A percentile compares a stretch with the other conserved stretches of the same genome.
Conservation (phyloP, 2,888 invertebrate genomes). For the Coelinius sp. region DNA sequence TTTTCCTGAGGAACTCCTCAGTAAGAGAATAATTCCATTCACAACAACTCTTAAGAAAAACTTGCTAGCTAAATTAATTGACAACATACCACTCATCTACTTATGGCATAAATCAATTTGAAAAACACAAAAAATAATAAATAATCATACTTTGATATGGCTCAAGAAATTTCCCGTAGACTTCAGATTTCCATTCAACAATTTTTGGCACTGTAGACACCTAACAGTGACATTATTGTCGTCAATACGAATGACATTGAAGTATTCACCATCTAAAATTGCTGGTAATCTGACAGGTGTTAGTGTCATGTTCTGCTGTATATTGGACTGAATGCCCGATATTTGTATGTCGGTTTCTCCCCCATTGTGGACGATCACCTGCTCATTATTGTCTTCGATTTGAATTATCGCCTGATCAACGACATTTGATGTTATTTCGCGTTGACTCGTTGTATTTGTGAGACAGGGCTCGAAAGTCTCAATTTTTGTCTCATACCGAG, state of each 20-base stretch:
- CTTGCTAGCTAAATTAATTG: not conserved
- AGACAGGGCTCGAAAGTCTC: constrained; percentile 66
- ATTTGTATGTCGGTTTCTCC: constrained; percentile 52
- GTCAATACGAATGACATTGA: constrained; percentile 66
- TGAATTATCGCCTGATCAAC: constrained; percentile 52
- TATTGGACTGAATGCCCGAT: constrained; percentile 56
- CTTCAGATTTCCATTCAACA: constrained; percentile 67
- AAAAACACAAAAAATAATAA: constrained; percentile 15
- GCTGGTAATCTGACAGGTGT: constrained; percentile 67
- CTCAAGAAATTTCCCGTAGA: constrained; percentile 69
- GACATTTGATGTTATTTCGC: constrained; percentile 58
- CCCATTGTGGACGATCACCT: constrained; percentile 51
- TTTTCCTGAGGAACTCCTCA: too few species aligned
- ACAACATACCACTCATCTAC: not conserved
- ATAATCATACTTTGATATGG: constrained; percentile 64
- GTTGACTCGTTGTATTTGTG: constrained; percentile 57
- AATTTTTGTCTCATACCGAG: constrained; percentile 63
- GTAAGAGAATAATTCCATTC: too few species aligned
- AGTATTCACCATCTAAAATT: constrained; percentile 68
- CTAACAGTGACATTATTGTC: constrained; percentile 68
- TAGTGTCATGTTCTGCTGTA: constrained; percentile 61
- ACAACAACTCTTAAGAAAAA: too few species aligned
- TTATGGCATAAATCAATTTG: not conserved
- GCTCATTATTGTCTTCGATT: constrained; percentile 54
- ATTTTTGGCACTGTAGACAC: constrained; percentile 66